A percentile compares a stretch with the other conserved stretches of the same genome.
phyloP scores from a whole-genome alignment of 2,797 vertebrate genomes.

The Acridotheres tristis region DNA sequence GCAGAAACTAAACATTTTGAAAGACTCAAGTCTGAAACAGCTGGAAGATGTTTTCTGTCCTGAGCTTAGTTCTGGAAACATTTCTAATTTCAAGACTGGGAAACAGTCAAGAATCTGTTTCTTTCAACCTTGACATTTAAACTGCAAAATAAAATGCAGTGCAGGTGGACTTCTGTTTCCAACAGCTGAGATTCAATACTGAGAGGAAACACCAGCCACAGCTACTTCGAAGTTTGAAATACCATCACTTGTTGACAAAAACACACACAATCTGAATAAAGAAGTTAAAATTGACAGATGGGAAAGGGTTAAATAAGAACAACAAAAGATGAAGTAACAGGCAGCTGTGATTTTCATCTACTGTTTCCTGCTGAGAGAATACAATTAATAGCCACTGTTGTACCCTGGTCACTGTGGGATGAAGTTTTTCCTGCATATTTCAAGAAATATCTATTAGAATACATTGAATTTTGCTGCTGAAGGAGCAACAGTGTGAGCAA shows the following conservation, averaged over 20 bases:
- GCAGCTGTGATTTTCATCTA: conserved; percentile 8
- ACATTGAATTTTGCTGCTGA: neutral
- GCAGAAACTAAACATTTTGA: neutral
- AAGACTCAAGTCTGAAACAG: neutral
- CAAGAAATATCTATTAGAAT: neutral
- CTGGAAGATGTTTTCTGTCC: neutral
- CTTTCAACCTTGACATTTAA: neutral
- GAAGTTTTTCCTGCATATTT: neutral
- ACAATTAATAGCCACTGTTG: neutral
- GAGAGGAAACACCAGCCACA: neutral
- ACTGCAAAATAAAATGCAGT: neutral
- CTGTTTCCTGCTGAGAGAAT: neutral
- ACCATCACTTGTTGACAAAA: neutral
- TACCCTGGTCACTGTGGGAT: neutral
- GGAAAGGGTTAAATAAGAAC: neutral
- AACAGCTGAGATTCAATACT: neutral
- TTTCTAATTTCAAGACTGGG: neutral
- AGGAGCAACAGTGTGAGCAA: neutral
- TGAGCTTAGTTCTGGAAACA: neutral
- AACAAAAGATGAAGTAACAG: neutral
- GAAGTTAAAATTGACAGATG: neutral
- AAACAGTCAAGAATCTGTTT: neutral
- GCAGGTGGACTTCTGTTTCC: neutral
- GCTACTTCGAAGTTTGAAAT: neutral
- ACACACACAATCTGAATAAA: neutral